Evolutionary conservation across 1,140 invertebrate genomes (phyloP), one percentile per base, ranked within the genome.

Genomic region (Halictus rubicundus): DNA sequence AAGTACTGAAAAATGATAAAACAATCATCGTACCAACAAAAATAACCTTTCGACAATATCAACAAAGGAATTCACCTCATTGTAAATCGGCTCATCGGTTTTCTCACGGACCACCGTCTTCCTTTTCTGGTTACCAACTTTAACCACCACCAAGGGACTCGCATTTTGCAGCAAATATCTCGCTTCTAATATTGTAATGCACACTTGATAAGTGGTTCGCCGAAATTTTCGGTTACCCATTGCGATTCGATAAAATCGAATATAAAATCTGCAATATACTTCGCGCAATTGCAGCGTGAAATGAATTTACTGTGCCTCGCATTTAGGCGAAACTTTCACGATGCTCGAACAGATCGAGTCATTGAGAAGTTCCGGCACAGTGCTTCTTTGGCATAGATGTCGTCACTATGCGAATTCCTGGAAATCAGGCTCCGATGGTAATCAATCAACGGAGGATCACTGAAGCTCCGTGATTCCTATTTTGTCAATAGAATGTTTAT

Each of bases 1-100:
- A 92, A 94, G 88, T 90, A 95, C 93, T 89, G 91, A 68, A 94
- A 90, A 42, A 52, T 16, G 83, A 86, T 9, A 94, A 89, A 23
- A 90, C 90, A 46, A 23, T 14, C 14, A 8, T 59, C 4, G 9
- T 14, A 25, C 32, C 16, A 14, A n/a, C 19, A 3, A 0, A 1
- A 16, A 8, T 12, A 25, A 66, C 3, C 10, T 68, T 2, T 0
- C n/a, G 5, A 14, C 2, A n/a, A 21, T 25, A 1, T 6, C 0
- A 27, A 12, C 46, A 32, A 16, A 8, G 9, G 60, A 61, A 39
- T 61, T 86, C 65, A 95, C 95, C 90, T 95, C 95, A 81, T 95
- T 95, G 76, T 94, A 95, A 83, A 93, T 94, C 0, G 95, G 95
- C 87, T 92, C 93, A 82, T 95, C 95, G 0, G 94, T 94, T 69